phyloP scores from a whole-genome alignment of 1,140 invertebrate genomes.

The Octopus sinensis region DNA sequence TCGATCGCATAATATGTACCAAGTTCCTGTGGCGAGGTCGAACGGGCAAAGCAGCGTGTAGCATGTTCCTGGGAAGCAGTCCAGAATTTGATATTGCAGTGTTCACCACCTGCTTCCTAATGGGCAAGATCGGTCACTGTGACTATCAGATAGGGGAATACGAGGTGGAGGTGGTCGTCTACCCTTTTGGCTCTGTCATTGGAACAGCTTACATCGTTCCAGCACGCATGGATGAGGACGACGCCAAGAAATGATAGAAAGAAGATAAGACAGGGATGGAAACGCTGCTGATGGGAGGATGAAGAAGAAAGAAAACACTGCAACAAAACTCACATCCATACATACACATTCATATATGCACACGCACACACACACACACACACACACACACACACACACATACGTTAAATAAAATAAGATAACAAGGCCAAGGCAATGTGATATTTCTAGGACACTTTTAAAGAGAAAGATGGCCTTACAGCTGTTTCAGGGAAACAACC shows the following conservation, averaged over 20 bases:
- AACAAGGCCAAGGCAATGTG: no score
- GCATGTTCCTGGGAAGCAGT: slow-evolving; percentile 79
- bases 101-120: slow-evolving; percentile 66
- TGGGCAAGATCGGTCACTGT: slow-evolving; percentile 31
- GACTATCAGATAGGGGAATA: slow-evolving; percentile 50
- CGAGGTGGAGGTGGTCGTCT: slow-evolving; percentile 46
- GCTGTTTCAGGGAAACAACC: no score
- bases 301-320: background rate
- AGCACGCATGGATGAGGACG: slow-evolving; percentile 31
- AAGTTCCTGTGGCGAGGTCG: slow-evolving; percentile 50
- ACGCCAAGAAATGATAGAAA: no score
- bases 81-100: slow-evolving; percentile 89
- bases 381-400: background rate
- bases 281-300: background rate
- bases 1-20: slow-evolving; percentile 48
- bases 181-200: slow-evolving; percentile 39
- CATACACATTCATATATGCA: background rate
- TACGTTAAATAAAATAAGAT: no score
- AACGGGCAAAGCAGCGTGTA: slow-evolving; percentile 51
- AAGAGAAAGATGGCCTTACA: no score
- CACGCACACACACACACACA: background rate
- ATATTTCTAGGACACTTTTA: no score
- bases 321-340: background rate
- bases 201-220: slow-evolving; percentile 49
- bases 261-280: no score